Evolutionary conservation across 2,888 invertebrate species (phyloP), one percentile per base, ranked within the genome.

Genomic region (Mantis religiosa): DNA sequence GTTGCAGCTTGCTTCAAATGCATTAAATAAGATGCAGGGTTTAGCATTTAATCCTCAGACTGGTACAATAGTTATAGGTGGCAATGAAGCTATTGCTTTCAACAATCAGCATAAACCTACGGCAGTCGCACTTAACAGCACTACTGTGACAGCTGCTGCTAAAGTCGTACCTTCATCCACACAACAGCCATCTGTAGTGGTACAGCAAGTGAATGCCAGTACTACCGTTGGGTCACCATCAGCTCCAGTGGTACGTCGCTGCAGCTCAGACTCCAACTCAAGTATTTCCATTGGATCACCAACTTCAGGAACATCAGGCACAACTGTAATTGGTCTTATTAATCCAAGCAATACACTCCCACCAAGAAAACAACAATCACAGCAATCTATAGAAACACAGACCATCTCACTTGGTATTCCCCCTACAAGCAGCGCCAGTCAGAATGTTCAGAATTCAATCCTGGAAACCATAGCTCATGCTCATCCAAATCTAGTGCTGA

Each of bases 311-410:
- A 54, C 47, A n/a, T 25, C 47, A 15, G 54, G 47, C 1, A 30
- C 86, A 4, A 81, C 87, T 34, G 89, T 90, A 28, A 86, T 90
- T n/a, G 87, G 88, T n/a, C 87, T 89, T 27, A 87, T 88, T 54
- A 90, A 89, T 83, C 34, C 71, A 14, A 81, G 71, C 34, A 87
- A 4, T 41, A 28, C 82, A 9, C 15, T 83, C 25, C 34, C 83
- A 28, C 27, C 25, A 47, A 84, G 87, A 82, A 90, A 90, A 71
- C 81, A 83, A 25, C 84, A 83, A 85, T 47, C 86, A 25, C 89
- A 88, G 28, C 89, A 89, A 82, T 90, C 89, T 28, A 90, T 89
- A 81, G 90, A 90, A 85, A 90, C 90, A 27, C 89, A 90, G 87
- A 89, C 90, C 15, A 83, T 89, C 84, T 81, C 90, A 25, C 30